These are phyloP conservation scores for Anoplius nigerrimus DNA, from an alignment of 2,888 invertebrate genomes.

Conservation along the genomic window DNA sequence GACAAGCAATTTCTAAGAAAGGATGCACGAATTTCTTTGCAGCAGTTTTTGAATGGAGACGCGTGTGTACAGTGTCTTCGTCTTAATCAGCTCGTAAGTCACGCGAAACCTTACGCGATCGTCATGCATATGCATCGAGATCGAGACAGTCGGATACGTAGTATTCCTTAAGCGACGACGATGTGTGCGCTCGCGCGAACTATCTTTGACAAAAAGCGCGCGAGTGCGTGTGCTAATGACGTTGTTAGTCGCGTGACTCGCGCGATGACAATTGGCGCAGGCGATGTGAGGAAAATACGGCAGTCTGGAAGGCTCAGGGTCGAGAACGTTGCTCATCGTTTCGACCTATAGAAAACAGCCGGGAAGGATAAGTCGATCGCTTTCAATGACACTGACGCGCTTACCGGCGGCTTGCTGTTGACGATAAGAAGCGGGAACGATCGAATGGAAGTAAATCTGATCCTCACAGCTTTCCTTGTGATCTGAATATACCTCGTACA, in stretches of 20 bases:
- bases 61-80: too few relatives aligned
- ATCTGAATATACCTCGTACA: too few relatives aligned
- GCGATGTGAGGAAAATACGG: slow-evolving; percentile 16
- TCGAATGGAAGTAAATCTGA: too few relatives aligned
- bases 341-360: slow-evolving; percentile 19
- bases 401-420: neutral
- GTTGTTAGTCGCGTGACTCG: slow-evolving; percentile 44
- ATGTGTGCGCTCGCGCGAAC: slow-evolving; percentile 25
- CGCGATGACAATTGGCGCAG: slow-evolving; percentile 37
- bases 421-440: neutral
- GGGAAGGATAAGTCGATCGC: slow-evolving; percentile 17
- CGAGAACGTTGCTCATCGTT: slow-evolving; percentile 14
- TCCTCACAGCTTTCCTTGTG: too few relatives aligned
- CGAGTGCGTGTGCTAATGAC: slow-evolving; percentile 48
- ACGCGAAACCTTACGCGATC: too few relatives aligned
- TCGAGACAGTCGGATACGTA: too few relatives aligned
- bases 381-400: neutral
- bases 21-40: too few relatives aligned
- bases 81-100: too few relatives aligned
- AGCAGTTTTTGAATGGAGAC: too few relatives aligned
- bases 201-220: slow-evolving; percentile 24
- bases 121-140: too few relatives aligned
- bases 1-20: too few relatives aligned
- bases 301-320: slow-evolving; percentile 36
- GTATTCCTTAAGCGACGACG: neutral